These are phyloP conservation scores for Thinocorus orbignyianus DNA, from an alignment of 2,113 vertebrate genomes.

Conservation along the genomic window DNA sequence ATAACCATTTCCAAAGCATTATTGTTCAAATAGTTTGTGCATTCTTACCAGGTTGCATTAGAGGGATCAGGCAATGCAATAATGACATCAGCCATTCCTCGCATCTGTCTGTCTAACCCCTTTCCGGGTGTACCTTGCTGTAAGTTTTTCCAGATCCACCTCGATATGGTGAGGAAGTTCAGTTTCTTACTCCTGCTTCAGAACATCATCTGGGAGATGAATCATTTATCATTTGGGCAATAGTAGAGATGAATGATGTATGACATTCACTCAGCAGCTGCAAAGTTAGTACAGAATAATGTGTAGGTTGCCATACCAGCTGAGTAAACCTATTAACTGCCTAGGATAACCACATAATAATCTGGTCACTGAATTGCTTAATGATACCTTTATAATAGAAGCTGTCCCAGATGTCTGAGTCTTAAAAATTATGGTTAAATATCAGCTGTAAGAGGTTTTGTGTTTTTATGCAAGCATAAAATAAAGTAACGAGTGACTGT, in stretches of 20 bases:
- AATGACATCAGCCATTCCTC: not conserved
- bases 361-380: not conserved
- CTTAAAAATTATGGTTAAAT: not conserved
- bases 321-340: not conserved
- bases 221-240: not conserved
- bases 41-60: not conserved
- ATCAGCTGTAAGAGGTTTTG: not conserved
- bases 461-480: not conserved
- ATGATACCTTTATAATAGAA: not conserved
- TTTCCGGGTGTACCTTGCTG: not conserved
- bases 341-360: not conserved
- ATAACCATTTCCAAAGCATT: not conserved
- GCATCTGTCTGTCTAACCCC: not conserved
- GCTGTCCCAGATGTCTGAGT: not conserved
- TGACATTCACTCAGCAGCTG: not conserved
- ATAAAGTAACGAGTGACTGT: not conserved
- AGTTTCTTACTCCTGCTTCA: not conserved
- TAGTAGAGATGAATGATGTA: not conserved
- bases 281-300: not conserved
- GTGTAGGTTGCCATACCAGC: accelerated
- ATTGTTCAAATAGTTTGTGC: not conserved
- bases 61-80: not conserved
- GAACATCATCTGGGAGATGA: not conserved
- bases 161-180: not conserved
- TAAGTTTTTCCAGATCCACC: not conserved